Evolutionary conservation across 2,113 vertebrate species (phyloP).

Genomic region (Salminus brasiliensis): DNA sequence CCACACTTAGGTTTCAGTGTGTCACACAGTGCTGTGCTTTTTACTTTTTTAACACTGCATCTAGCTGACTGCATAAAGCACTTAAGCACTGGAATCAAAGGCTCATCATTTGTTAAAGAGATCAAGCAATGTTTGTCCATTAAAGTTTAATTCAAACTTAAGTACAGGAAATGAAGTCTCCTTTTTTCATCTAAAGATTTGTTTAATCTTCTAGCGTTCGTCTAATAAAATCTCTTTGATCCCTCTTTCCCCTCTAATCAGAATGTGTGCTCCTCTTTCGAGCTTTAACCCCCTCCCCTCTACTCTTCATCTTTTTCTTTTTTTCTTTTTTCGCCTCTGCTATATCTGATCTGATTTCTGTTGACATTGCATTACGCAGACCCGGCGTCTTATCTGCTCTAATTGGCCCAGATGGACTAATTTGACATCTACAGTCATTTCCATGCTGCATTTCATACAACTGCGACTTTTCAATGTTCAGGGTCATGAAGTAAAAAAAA

Average conservation of each 20-base stretch:
- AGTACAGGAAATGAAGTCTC: slow-evolving; percentile 74
- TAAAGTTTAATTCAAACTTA: slow-evolving; percentile 77
- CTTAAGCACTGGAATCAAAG: slow-evolving; percentile 73
- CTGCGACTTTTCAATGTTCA: slow-evolving; percentile 67
- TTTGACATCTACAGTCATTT: slow-evolving; percentile 77
- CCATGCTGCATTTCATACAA: slow-evolving; percentile 65
- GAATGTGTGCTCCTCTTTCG: slow-evolving; percentile 63
- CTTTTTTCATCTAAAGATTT: slow-evolving; percentile 79
- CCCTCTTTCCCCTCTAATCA: slow-evolving; percentile 75
- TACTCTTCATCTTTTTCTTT: slow-evolving; percentile 36
- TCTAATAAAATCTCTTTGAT: slow-evolving; percentile 80
- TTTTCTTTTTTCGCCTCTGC: slow-evolving; percentile 63
- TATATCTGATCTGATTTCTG: slow-evolving; percentile 78
- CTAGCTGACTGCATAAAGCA: slow-evolving; percentile 33
- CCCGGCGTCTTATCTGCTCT: slow-evolving; percentile 76
- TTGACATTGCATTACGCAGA: slow-evolving; percentile 78
- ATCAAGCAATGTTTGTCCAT: slow-evolving; percentile 79
- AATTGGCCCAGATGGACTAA: slow-evolving; percentile 85
- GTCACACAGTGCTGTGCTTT: too few species aligned
- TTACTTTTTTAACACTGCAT: too few species aligned
- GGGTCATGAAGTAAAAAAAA: slow-evolving; percentile 68
- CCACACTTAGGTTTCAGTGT: background rate
- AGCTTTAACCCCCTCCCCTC: slow-evolving; percentile 62
- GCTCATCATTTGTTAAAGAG: slow-evolving; percentile 75
- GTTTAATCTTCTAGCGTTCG: slow-evolving; percentile 75